phyloP scores from a whole-genome alignment of 2,113 vertebrate genomes.

The Podiceps cristatus region DNA sequence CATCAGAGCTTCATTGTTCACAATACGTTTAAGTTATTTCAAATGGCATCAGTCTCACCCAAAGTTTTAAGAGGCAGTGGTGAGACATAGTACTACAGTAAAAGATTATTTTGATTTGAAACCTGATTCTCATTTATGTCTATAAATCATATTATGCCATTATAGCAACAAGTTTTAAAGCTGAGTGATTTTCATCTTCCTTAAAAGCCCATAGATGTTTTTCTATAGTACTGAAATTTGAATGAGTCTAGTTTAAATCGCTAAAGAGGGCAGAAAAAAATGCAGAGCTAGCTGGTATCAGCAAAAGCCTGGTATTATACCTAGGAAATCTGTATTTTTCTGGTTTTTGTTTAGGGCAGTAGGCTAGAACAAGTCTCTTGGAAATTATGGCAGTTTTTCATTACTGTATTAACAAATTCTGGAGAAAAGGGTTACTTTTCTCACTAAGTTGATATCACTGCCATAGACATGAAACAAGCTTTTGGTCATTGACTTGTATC shows the following conservation, averaged over 20 bases:
- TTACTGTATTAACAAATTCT: not conserved
- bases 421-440: not conserved
- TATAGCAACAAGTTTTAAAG: not conserved
- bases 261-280: not conserved
- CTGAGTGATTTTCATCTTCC: not conserved
- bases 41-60: not conserved
- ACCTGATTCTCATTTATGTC: not conserved
- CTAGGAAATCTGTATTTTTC: not conserved
- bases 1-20: not conserved
- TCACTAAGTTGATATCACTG: not conserved
- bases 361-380: not conserved
- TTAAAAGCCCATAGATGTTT: not conserved
- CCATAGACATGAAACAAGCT: not conserved
- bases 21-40: not conserved
- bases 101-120: not conserved
- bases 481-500: not conserved
- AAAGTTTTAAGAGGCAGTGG: not conserved
- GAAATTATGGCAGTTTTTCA: not conserved
- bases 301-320: not conserved
- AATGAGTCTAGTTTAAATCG: not conserved
- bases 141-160: not conserved
- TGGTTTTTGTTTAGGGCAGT: not conserved
- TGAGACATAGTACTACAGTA: not conserved
- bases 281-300: not conserved
- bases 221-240: not conserved